Percentiles rank a stretch among this genome's conserved stretches.
Evolutionary conservation across 2,113 vertebrate species (phyloP).

Genomic region (Neolamprologus kungweensis): DNA sequence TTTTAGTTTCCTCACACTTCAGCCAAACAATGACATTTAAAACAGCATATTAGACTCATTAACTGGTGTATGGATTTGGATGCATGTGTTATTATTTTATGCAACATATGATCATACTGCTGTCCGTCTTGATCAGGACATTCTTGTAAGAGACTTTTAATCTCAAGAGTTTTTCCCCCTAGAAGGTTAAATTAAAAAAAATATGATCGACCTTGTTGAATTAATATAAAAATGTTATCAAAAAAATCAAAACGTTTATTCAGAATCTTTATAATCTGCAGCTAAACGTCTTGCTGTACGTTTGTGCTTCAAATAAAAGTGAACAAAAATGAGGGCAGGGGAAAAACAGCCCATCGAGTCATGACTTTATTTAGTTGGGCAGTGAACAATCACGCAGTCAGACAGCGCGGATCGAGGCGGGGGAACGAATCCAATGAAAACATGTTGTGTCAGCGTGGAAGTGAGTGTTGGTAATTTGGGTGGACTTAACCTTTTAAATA

Average conservation of each 20-base stretch:
- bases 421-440: background rate
- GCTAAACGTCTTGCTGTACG: background rate
- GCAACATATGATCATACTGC: background rate
- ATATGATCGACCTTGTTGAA: background rate
- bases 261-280: background rate
- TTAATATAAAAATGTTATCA: background rate
- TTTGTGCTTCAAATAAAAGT: background rate
- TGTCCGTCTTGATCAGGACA: accelerated
- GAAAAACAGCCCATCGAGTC: background rate
- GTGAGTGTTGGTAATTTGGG: background rate
- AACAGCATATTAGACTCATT: background rate
- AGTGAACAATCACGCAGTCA: background rate
- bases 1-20: background rate
- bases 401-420: background rate
- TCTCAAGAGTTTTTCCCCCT: accelerated
- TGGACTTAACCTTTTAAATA: background rate
- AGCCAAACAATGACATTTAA: background rate
- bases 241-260: accelerated
- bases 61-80: background rate
- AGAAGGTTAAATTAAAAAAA: background rate
- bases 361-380: background rate
- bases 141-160: background rate
- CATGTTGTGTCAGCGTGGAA: background rate
- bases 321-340: background rate
- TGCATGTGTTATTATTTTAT: background rate